A percentile compares a stretch with the other conserved stretches of the same genome.
Conservation (phyloP, 92 coral and sea anemone genomes). For the Zoanthus sociatus region DNA sequence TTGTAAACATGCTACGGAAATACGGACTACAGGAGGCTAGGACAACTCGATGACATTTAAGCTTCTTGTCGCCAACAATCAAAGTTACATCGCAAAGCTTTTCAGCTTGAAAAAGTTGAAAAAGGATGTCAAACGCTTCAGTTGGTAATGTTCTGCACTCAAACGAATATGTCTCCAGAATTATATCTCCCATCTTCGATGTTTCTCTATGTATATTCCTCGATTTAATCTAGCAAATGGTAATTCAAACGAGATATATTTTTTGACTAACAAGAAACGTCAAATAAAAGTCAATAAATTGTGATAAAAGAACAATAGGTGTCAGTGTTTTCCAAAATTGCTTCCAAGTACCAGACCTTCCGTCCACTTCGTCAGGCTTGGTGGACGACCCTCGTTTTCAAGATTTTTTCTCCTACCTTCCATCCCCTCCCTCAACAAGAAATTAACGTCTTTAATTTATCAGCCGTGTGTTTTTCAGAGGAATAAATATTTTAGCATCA, state of each 20-base stretch:
- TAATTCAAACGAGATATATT: neutral
- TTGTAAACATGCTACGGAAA: constrained; percentile 97
- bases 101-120: constrained; percentile 79
- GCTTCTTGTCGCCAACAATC: constrained; percentile 81
- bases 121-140: constrained; percentile 78
- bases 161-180: constrained; percentile 76
- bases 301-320: neutral
- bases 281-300: neutral
- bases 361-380: neutral
- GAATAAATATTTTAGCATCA: too few relatives aligned
- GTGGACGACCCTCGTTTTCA: too few relatives aligned
- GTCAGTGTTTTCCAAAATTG: neutral
- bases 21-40: constrained; percentile 94
- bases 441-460: too few relatives aligned
- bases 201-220: neutral
- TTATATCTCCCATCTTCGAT: constrained; percentile 77
- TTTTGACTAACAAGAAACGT: neutral
- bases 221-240: neutral
- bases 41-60: constrained; percentile 92
- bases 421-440: too few relatives aligned
- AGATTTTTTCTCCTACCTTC: too few relatives aligned
- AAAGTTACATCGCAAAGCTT: constrained; percentile 92
- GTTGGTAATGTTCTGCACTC: constrained; percentile 73
- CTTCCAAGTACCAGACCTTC: neutral
- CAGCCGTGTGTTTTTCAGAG: too few relatives aligned